Base-by-base conservation (phyloP, 2,113 vertebrate species). In the Microcebus lehilahytsara region DNA sequence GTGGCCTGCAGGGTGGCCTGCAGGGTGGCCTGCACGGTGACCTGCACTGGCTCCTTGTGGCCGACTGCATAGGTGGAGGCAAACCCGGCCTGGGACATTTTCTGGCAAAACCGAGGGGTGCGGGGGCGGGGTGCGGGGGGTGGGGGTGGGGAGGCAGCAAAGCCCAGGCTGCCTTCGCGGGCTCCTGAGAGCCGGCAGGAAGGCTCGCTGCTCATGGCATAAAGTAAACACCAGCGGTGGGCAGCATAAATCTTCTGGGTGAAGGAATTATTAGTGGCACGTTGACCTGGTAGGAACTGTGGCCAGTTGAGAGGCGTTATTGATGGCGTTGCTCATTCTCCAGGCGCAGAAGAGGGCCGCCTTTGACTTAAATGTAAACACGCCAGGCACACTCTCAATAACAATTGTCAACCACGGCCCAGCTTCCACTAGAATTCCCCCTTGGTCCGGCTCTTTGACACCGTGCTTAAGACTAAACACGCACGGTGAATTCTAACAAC, bases 271-370 rank as follows among this genome's bases (percentile, higher is more conserved):
- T 86, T 97, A 0, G 0, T 34, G 95, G 86, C 22, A 0, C 17
- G 3, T 71, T 97, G 97, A 97, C 98, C 98, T 92, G 88, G 78
- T 77, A 67, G 91, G 95, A 98, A 96, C 98, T 85, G 80, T 49
- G 56, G 53, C 46, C 53, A 81, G 11, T 90, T 95, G 79, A 83
- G 84, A 96, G 91, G 79, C 0, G 0, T 95, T 96, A 93, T 5
- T 87, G 98, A 98, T 51, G 16, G 60, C 6, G 37, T 40, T 77
- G 37, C 80, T 80, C 75, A 9, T 64, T 89, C 89, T 80, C 79
- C 88, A 78, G 78, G 89, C 2, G 2, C 49, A 5, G 64, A 42
- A 42, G 75, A 96, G 91, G 40, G 60, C 85, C n/a, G 85, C 67
- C 88, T 66, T 96, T 96, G 71, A 67, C 89, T 49, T 77, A 89